Percentiles rank a stretch among this genome's conserved stretches.
Conservation (phyloP, 2,888 invertebrate genomes). For the Coenonympha glycerion region DNA sequence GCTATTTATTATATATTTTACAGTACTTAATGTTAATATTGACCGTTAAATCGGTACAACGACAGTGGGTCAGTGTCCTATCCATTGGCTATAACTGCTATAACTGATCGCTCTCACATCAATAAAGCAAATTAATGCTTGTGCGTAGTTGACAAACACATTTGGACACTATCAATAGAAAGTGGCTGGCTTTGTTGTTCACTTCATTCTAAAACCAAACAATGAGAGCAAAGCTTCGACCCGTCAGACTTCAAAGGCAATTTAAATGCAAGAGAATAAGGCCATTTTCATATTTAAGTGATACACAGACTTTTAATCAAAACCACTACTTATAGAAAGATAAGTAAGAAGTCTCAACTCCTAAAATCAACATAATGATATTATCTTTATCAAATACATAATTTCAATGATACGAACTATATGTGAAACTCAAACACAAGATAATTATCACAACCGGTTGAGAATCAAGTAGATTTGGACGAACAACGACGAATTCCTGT, state of each 20-base stretch:
- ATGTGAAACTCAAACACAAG: too few species aligned
- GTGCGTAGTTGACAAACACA: constrained; percentile 23
- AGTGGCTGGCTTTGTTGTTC: constrained; percentile 3
- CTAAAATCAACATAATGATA: too few species aligned
- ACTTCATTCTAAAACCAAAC: constrained; percentile 1
- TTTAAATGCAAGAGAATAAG: too few species aligned
- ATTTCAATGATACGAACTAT: too few species aligned
- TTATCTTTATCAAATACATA: too few species aligned
- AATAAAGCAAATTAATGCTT: constrained; percentile 55
- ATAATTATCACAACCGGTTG: too few species aligned
- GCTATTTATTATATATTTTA: not conserved
- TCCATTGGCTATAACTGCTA: constrained; percentile 52
- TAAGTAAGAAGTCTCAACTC: too few species aligned
- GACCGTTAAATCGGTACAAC: constrained; percentile 46
- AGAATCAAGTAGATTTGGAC: too few species aligned
- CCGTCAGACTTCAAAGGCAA: not conserved
- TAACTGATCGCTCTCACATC: constrained; percentile 48
- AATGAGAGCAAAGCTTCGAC: not conserved
- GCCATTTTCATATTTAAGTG: too few species aligned
- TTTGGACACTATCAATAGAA: constrained; percentile 12
- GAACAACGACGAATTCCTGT: too few species aligned
- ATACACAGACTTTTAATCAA: too few species aligned
- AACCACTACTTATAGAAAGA: too few species aligned
- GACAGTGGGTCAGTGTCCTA: constrained; percentile 57
- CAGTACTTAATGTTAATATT: constrained; percentile 2